phyloP scores from a whole-genome alignment of 2,888 invertebrate species.

The Exephanes ischioxanthus region DNA sequence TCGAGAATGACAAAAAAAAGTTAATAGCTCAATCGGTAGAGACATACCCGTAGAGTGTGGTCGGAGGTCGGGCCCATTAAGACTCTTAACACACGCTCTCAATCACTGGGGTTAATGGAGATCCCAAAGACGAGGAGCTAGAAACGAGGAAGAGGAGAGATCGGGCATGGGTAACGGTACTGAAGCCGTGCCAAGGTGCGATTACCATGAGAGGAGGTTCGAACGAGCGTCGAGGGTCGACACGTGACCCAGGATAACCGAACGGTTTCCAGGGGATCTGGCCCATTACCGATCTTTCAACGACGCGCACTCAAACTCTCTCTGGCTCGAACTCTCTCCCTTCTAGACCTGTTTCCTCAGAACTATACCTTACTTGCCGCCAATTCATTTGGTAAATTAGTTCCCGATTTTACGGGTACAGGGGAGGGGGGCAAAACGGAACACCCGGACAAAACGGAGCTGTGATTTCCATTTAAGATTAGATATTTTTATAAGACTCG shows the following conservation, averaged over 20 bases:
- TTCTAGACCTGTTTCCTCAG: not conserved
- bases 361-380: slow-evolving; percentile 14
- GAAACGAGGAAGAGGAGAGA: slow-evolving; percentile 57
- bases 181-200: slow-evolving; percentile 76
- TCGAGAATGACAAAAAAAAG: slow-evolving; percentile 68
- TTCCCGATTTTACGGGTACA: slow-evolving; percentile 7
- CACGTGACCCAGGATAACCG: slow-evolving; percentile 73
- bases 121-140: slow-evolving; percentile 68
- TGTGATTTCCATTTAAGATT: not conserved
- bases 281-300: slow-evolving; percentile 74
- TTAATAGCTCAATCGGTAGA: slow-evolving; percentile 54
- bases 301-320: slow-evolving; percentile 44
- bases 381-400: slow-evolving; percentile 16
- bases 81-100: slow-evolving; percentile 78
- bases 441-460: not conserved
- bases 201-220: slow-evolving; percentile 77
- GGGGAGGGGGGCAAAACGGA: not conserved
- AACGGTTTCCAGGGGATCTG: slow-evolving; percentile 72
- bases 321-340: slow-evolving; percentile 10
- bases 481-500: too few species aligned
- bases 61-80: slow-evolving; percentile 73
- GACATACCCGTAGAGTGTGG: slow-evolving; percentile 48
- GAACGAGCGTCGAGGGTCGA: slow-evolving; percentile 69
- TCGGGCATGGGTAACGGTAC: slow-evolving; percentile 73
- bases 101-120: slow-evolving; percentile 79